Conservation (phyloP, 2,888 invertebrate genomes). For the Calephelis perditalis region DNA sequence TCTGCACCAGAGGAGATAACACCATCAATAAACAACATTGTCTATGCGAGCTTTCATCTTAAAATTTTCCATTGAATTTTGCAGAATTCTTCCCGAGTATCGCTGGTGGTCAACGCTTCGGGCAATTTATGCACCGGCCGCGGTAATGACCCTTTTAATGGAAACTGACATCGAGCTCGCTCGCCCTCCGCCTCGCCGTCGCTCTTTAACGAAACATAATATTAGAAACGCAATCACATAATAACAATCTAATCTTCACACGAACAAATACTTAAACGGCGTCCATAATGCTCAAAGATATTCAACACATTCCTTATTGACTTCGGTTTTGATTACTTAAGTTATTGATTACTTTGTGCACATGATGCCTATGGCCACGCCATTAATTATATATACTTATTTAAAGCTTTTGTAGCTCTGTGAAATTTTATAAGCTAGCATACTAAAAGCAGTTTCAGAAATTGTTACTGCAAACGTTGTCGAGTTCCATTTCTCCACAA, state of each 20-base stretch:
- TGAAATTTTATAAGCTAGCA: no score
- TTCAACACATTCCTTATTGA: slow-evolving; percentile 27
- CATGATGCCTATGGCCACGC: not conserved
- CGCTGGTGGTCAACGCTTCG: slow-evolving; percentile 46
- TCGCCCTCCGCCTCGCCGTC: slow-evolving; percentile 28
- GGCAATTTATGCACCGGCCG: slow-evolving; percentile 62
- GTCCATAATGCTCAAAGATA: slow-evolving; percentile 35
- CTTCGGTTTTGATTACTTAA: slow-evolving; percentile 39
- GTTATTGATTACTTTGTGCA: slow-evolving; percentile 12
- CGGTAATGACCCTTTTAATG: slow-evolving; percentile 68
- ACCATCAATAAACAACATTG: slow-evolving; percentile 10
- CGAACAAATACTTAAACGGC: slow-evolving; percentile 48
- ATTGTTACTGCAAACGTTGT: no score
- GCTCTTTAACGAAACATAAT: slow-evolving; percentile 56
- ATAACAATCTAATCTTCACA: slow-evolving; percentile 63
- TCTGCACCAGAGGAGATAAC: slow-evolving; percentile 3
- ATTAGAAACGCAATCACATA: slow-evolving; percentile 63
- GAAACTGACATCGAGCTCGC: slow-evolving; percentile 63
- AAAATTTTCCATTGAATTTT: slow-evolving; percentile 12
- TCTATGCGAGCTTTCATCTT: slow-evolving; percentile 11
- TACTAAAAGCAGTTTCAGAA: no score
- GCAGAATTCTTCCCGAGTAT: slow-evolving; percentile 15
- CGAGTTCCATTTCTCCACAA: no score
- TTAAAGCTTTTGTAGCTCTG: not conserved
- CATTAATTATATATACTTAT: not conserved